These are phyloP conservation scores for Aulostomus chinensis DNA, from an alignment of 2,797 vertebrate species.

Conservation along the genomic window DNA sequence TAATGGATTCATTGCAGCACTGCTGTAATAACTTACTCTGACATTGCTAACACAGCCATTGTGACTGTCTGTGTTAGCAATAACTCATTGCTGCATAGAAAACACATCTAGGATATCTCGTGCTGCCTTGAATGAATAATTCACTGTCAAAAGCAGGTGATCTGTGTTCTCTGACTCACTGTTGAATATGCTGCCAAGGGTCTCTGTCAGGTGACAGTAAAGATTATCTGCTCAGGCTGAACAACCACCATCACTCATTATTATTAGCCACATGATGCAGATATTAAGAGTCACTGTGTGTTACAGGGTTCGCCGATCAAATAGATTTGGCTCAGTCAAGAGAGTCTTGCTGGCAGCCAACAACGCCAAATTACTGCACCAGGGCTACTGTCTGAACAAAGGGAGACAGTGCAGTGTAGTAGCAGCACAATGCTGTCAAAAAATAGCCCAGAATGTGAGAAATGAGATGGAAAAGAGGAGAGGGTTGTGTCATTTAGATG, in stretches of 20 bases:
- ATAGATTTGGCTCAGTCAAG: too few species aligned
- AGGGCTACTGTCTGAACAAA: too few species aligned
- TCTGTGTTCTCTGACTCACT: conserved; percentile 31
- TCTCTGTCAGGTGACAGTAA: conserved; percentile 46
- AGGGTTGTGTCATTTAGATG: conserved; percentile 44
- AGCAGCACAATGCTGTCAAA: conserved; percentile 29
- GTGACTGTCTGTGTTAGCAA: too few species aligned
- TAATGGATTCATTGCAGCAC: too few species aligned
- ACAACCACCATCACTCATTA: conserved; percentile 41
- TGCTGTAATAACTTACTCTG: conserved; percentile 17
- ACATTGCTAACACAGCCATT: conserved; percentile 18
- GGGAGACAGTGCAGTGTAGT: too few species aligned
- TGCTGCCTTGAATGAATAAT: conserved; percentile 39
- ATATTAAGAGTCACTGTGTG: conserved; percentile 38
- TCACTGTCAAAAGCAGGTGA: conserved; percentile 38
- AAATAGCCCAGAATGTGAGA: conserved; percentile 47
- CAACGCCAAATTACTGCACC: too few species aligned
- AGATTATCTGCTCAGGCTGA: conserved; percentile 47
- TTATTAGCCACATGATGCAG: conserved; percentile 32
- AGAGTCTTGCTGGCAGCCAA: too few species aligned
- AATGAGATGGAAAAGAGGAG: conserved; percentile 42
- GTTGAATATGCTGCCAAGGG: conserved; percentile 10
- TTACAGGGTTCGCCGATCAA: too few species aligned
- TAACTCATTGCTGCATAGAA: conserved; percentile 33
- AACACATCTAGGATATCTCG: conserved; percentile 38